Percentiles rank a stretch among this genome's conserved stretches.
Conservation (phyloP, 2,113 vertebrate species). For the Ictalurus furcatus region DNA sequence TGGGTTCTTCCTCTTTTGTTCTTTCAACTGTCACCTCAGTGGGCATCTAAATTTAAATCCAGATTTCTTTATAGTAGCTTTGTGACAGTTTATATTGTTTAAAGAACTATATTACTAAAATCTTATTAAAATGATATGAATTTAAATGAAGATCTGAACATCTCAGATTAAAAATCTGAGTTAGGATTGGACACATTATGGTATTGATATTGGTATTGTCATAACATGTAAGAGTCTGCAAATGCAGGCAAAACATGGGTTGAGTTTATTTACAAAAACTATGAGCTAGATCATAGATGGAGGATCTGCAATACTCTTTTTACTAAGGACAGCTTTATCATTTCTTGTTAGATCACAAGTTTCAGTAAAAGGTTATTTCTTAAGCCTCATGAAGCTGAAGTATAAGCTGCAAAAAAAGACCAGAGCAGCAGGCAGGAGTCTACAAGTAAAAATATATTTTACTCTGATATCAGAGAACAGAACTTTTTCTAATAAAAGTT, state of each 20-base stretch:
- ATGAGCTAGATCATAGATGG: background rate
- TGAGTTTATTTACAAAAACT: background rate
- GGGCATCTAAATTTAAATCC: too few relatives aligned
- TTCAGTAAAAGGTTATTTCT: background rate
- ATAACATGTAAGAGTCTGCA: background rate
- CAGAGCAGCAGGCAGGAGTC: background rate
- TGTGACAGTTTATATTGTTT: too few relatives aligned
- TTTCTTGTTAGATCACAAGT: background rate
- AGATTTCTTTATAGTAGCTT: too few relatives aligned
- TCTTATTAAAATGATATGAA: too few relatives aligned
- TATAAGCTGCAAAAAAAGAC: background rate
- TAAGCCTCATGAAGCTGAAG: background rate
- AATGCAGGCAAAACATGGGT: background rate
- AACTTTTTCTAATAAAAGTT: background rate
- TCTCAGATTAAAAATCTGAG: background rate
- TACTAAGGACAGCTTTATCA: background rate
- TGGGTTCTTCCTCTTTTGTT: background rate
- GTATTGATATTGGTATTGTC: background rate
- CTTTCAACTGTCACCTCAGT: background rate
- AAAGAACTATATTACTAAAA: too few relatives aligned
- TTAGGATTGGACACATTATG: background rate
- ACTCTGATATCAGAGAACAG: background rate
- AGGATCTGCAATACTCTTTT: background rate
- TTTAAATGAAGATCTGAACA: background rate
- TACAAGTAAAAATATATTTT: background rate